Base-by-base conservation (phyloP, 2,888 invertebrate species). In the Drosophila robusta region DNA sequence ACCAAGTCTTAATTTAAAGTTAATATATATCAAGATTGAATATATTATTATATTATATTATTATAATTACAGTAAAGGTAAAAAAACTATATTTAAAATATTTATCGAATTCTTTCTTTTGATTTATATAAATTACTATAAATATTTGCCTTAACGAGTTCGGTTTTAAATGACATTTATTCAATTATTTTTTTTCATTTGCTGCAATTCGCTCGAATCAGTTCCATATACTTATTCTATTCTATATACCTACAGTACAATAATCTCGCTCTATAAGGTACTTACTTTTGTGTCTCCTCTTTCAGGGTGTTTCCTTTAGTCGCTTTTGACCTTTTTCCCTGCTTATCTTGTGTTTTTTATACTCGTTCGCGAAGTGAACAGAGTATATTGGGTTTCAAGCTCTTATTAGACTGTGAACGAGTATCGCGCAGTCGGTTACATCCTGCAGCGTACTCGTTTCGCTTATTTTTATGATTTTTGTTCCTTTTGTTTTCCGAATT, bases 261-360 rank as follows among this genome's bases (percentile, higher is more conserved):
- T 32, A 62, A 18, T 46, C 18, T n/a, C 16, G 38, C n/a, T 49
- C 29, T 65, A 45, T 29, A 42, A 38, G 62, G 51, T 58, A 47
- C 34, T 11, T 39, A 47, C 11, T 46, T 32, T n/a, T 8, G 16
- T 46, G 14, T 45, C 26, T 42, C 11, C 9, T 45, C n/a, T 45
- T 50, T 29, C 18, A 3, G 14, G 36, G 39, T 39, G 11, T 51
- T 55, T 29, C 46, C 46, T 36, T 38, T 9, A 5, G 9, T 50
- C 16, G 12, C 12, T 18, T 24, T 44, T 75, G 75, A 69, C 55
- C 70, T 44, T 56, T 46, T 47, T 38, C 7, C 4, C 39, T 8
- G 34, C 72, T 72, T 72, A 71, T 72, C 77, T n/a, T 9, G 0
- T 41, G 6, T 7, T 36, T 29, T 11, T 34, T 22, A 14, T 32